These are phyloP conservation scores for Drosophila robusta DNA, from an alignment of 2,888 invertebrate genomes.

Conservation along the genomic window DNA sequence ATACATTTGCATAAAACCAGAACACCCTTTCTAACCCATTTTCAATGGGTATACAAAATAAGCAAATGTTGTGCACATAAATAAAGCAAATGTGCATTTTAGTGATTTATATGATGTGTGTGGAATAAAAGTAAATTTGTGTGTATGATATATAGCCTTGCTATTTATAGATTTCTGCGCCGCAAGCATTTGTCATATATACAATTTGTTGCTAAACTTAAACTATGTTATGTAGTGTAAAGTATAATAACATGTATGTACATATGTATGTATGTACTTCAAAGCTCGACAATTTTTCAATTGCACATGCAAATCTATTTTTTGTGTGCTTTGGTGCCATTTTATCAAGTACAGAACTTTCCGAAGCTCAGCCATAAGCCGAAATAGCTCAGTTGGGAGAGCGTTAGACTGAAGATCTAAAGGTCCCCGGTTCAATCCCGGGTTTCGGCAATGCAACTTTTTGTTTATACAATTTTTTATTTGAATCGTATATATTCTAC, in stretches of 20 bases:
- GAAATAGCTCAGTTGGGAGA: constrained; percentile 94
- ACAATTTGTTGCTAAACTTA: background rate
- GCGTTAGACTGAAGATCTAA: constrained; percentile 92
- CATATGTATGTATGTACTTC: background rate
- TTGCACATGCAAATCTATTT: background rate
- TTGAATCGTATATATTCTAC: background rate
- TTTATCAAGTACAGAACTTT: background rate
- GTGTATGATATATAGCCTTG: constrained; percentile 2
- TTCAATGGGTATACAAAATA: background rate
- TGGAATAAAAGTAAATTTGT: constrained; percentile 12
- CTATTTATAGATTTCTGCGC: constrained; percentile 33
- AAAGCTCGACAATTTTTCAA: background rate
- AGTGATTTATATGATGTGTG: constrained; percentile 27
- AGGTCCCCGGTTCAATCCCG: constrained; percentile 91
- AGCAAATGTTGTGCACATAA: constrained; percentile 29
- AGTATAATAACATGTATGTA: background rate
- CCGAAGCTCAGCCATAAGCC: constrained; percentile 81
- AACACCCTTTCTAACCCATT: too few relatives aligned
- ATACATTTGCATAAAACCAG: background rate
- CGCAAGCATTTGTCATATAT: background rate
- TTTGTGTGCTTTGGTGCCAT: background rate
- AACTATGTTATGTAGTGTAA: constrained; percentile 10
- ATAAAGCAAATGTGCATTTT: constrained; percentile 19
- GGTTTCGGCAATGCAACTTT: constrained; percentile 87
- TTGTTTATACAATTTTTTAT: background rate